phyloP scores from a whole-genome alignment of 2,888 invertebrate species.

The Xylota sylvarum region DNA sequence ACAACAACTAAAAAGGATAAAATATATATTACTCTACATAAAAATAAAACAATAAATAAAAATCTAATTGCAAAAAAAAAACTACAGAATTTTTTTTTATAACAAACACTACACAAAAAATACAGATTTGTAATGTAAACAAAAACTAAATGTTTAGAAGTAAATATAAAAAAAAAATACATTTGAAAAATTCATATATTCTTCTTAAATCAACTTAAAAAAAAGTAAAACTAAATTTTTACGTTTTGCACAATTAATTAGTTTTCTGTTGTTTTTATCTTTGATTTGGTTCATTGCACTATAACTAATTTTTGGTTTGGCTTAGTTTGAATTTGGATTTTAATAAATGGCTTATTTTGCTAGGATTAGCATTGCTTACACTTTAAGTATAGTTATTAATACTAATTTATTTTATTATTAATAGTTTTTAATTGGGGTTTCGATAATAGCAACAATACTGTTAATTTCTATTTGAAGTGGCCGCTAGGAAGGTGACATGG shows the following conservation, averaged over 20 bases:
- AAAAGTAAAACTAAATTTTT: constrained; percentile 41
- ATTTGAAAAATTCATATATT: constrained; percentile 31
- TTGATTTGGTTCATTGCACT: constrained; percentile 72
- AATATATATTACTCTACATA: constrained; percentile 51
- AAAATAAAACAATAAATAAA: constrained; percentile 66
- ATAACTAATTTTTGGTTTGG: constrained; percentile 71
- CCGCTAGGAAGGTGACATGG: constrained; percentile 17
- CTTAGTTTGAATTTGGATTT: constrained; percentile 59
- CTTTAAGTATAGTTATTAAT: constrained; percentile 54
- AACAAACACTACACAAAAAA: constrained; percentile 59
- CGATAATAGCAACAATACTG: constrained; percentile 71
- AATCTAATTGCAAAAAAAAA: constrained; percentile 29
- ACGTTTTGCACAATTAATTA: constrained; percentile 53
- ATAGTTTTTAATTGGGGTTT: constrained; percentile 7
- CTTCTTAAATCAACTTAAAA: constrained; percentile 44
- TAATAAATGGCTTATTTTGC: constrained; percentile 59
- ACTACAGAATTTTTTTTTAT: constrained; percentile 30
- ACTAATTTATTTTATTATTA: constrained; percentile 54
- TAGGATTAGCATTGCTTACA: constrained; percentile 58
- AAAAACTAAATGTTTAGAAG: constrained; percentile 44
- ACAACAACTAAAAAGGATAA: constrained; percentile 53
- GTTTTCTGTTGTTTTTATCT: constrained; percentile 39
- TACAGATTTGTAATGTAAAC: constrained; percentile 33
- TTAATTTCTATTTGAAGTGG: constrained; percentile 18
- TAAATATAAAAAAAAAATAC: constrained; percentile 46